These are phyloP conservation scores for Pogonomyrmex barbatus DNA, from an alignment of 1,140 invertebrate species.

Conservation along the genomic window DNA sequence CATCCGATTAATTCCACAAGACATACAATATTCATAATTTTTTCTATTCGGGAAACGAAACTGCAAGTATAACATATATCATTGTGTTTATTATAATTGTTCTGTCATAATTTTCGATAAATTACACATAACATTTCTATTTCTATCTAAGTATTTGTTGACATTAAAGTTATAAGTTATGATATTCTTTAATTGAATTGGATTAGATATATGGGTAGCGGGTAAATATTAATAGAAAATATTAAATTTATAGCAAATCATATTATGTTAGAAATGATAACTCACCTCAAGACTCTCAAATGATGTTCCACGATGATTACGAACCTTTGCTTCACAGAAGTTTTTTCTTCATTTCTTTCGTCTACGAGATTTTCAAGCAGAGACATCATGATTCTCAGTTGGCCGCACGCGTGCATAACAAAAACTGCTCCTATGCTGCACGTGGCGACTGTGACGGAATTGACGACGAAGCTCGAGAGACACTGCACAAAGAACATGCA, in stretches of 20 bases:
- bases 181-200: neutral
- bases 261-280: neutral
- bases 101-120: neutral
- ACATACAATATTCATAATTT: slow-evolving; percentile 65
- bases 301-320: slow-evolving; percentile 63
- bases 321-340: neutral
- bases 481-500: slow-evolving; percentile 51
- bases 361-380: slow-evolving; percentile 38
- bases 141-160: neutral
- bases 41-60: slow-evolving; percentile 66
- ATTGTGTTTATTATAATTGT: neutral
- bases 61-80: slow-evolving; percentile 49
- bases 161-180: neutral
- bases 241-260: neutral
- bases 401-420: slow-evolving; percentile 59
- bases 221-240: neutral
- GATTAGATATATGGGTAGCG: neutral
- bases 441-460: slow-evolving; percentile 41
- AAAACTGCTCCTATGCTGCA: slow-evolving; percentile 54
- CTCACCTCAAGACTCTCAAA: slow-evolving; percentile 63
- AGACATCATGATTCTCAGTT: slow-evolving; percentile 49
- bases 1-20: slow-evolving; percentile 73
- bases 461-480: slow-evolving; percentile 30
- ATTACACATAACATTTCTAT: neutral
- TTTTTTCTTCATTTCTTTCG: neutral